Base-by-base conservation (phyloP, 2,888 invertebrate genomes). In the Stomorhina lunata region DNA sequence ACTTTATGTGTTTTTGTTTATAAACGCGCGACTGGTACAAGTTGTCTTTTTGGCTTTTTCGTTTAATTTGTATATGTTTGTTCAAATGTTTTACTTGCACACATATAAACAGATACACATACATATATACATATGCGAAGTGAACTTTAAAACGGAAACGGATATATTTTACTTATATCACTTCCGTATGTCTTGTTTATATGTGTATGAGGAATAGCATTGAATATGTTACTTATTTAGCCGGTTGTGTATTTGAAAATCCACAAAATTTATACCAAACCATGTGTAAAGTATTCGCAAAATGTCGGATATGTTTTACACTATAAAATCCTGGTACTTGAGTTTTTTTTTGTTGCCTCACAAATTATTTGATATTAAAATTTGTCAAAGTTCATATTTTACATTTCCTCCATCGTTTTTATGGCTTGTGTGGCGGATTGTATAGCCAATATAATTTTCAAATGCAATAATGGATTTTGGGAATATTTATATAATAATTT, bases 341-440 rank as follows among this genome's bases (percentile, higher is more conserved):
- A 17, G 50, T 20, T 69, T 22, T 12, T 25, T 22, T 43, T 55
- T 17, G 2, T 53, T 53, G n/a, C n/a, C 27, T 27, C 2, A 53
- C 27, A 53, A 55, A 71, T 45, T 50, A 25, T 71, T 45, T 57
- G 37, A 15, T 57, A 88, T 87, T 88, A 86, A 88, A 88, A 88
- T 88, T 88, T 88, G 88, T 88, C 88, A 88, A 87, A 87, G 86
- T 88, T 88, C 87, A 87, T 88, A 88, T 88, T 86, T 88, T 86
- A 86, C 86, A 88, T 88, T 88, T 88, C 88, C 87, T 55, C n/a
- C 1, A 25, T 7, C 6, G 29, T 48, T 15, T 15, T 34, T 34
- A 20, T 34, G 57, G 15, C 12, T 22, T 5, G 0, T 57, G 2
- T 20, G 4, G 59, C n/a, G n/a, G n/a, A n/a, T n/a, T n/a, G n/a